These are phyloP conservation scores for Muscicapa comitata DNA, from an alignment of 2,797 vertebrate genomes.

Conservation along the genomic window DNA sequence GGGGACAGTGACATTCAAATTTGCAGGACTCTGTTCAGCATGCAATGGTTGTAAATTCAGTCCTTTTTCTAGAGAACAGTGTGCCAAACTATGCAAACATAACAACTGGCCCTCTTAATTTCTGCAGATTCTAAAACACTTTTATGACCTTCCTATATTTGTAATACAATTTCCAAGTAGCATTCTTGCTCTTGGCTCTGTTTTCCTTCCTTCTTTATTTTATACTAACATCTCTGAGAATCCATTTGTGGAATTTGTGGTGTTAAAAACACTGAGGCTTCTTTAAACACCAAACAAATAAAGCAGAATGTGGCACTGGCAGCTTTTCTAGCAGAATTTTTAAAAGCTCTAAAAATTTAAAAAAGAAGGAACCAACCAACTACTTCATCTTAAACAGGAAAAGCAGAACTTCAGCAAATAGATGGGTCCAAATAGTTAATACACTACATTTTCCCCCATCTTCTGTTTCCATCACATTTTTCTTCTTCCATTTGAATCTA, in stretches of 20 bases:
- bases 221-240: not conserved
- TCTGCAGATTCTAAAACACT: not conserved
- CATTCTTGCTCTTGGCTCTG: not conserved
- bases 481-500: not conserved
- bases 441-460: not conserved
- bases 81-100: not conserved
- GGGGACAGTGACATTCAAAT: not conserved
- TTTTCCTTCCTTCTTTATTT: conserved; percentile 9
- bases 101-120: not conserved
- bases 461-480: not conserved
- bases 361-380: not conserved
- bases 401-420: not conserved
- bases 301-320: not conserved
- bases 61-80: not conserved
- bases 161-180: not conserved
- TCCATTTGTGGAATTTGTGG: not conserved
- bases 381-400: not conserved
- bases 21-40: not conserved
- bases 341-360: not conserved
- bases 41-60: not conserved
- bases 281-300: not conserved
- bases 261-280: not conserved
- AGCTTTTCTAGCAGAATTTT: not conserved
- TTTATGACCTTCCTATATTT: not conserved
- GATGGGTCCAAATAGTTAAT: not conserved